Evolutionary conservation across 2,113 vertebrate species (phyloP).

Genomic region (Columba janthina): DNA sequence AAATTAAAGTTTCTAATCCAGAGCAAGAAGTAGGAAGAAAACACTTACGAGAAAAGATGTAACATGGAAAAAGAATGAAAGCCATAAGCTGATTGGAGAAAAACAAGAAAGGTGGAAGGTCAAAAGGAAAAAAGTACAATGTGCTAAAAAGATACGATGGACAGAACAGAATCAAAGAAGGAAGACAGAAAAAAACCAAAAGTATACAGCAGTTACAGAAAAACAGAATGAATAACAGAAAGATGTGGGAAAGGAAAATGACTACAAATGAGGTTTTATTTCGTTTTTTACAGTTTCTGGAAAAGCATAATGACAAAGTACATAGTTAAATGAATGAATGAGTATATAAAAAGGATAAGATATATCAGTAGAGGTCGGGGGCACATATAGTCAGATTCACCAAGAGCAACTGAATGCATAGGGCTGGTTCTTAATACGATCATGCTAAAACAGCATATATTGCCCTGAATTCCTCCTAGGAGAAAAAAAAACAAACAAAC

Average conservation of each 20-base stretch:
- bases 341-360: background rate
- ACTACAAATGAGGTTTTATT: background rate
- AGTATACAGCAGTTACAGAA: background rate
- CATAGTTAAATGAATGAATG: background rate
- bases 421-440: background rate
- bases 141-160: background rate
- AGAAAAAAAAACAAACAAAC: background rate
- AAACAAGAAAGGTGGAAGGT: background rate
- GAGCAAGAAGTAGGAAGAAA: background rate
- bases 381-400: background rate
- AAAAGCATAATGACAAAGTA: background rate
- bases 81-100: fast-evolving
- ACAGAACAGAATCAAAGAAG: background rate
- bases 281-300: background rate
- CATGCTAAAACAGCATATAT: background rate
- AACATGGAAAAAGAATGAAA: background rate
- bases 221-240: background rate
- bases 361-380: background rate
- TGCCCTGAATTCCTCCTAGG: background rate
- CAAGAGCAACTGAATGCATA: background rate
- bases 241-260: background rate
- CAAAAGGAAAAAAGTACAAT: background rate
- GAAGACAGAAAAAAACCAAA: background rate
- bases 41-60: background rate
- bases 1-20: background rate